Base-by-base conservation (phyloP, 2,113 vertebrate genomes). In the Indicator indicator region DNA sequence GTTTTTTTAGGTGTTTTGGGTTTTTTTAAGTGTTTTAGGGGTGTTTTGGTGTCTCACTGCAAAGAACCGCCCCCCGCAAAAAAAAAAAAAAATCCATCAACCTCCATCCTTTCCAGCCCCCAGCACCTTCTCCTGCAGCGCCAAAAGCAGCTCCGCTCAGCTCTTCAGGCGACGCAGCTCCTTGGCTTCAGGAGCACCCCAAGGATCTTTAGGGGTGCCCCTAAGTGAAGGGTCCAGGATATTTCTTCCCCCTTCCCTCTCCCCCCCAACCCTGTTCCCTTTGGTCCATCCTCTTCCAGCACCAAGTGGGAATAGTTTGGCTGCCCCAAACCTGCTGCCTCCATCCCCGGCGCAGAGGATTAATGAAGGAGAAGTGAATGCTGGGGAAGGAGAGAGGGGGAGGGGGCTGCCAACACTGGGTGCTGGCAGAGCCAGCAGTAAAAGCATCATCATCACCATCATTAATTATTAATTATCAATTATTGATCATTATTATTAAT, bases 361-460 rank as follows among this genome's bases (percentile, higher is more conserved):
- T 95, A 91, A 95, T 33, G 84, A 86, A 91, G 96, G 94, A 96
- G 95, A 93, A 94, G 93, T 12, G 8, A 77, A 56, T 42, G 83
- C 59, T 77, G 93, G 87, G 67, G 79, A 52, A 67, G 88, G 84
- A 42, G 30, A 74, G 44, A 14, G 15, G 44, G 4, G 52, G 44
- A 73, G 73, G 2, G 55, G 24, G 58, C 83, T 80, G 62, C 48
- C 3, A 1, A 70, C 55, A 63, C 40, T 2, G 1, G 58, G 32
- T 54, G 78, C 63, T 32, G 74, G 68, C n/a, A 54, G 71, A 68
- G 13, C 52, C 48, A 9, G 54, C 55, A 30, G 62, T 70, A 67
- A 73, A 88, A 89, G 8, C 21, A 4, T 21, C 6, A 3, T 20
- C 3, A 30, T 18, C 8, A 14, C 4, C 9, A 48, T 58, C 20